phyloP scores from a whole-genome alignment of 2,888 invertebrate species.

The Leptopterna dolabrata region DNA sequence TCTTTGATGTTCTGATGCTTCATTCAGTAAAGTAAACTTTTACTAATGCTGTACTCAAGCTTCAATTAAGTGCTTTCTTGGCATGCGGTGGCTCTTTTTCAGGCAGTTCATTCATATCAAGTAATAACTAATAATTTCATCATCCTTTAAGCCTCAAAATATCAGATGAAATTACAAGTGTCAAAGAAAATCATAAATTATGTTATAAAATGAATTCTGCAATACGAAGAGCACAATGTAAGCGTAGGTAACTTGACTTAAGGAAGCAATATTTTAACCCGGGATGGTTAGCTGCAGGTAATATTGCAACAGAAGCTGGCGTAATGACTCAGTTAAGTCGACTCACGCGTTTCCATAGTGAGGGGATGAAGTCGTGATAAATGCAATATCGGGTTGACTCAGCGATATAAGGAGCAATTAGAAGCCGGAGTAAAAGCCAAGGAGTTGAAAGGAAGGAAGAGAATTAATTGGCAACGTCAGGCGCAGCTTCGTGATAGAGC shows the following conservation, averaged over 20 bases:
- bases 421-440: neutral
- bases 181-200: too few species aligned
- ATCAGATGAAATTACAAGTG: too few species aligned
- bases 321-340: slow-evolving; percentile 20
- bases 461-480: slow-evolving; percentile 50
- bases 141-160: too few species aligned
- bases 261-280: neutral
- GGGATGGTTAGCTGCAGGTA: neutral
- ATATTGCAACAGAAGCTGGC: neutral
- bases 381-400: slow-evolving; percentile 36
- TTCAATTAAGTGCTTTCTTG: too few species aligned
- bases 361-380: slow-evolving; percentile 25
- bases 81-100: too few species aligned
- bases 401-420: slow-evolving; percentile 41
- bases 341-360: slow-evolving; percentile 1
- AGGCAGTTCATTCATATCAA: too few species aligned
- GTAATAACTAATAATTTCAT: too few species aligned
- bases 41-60: too few species aligned
- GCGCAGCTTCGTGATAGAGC: slow-evolving; percentile 32
- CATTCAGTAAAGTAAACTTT: too few species aligned
- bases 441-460: slow-evolving; percentile 21
- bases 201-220: too few species aligned
- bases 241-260: neutral
- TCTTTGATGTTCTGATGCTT: too few species aligned
- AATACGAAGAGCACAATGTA: too few species aligned